phyloP scores from a whole-genome alignment of 2,113 vertebrate genomes.

The Petroica traversi region DNA sequence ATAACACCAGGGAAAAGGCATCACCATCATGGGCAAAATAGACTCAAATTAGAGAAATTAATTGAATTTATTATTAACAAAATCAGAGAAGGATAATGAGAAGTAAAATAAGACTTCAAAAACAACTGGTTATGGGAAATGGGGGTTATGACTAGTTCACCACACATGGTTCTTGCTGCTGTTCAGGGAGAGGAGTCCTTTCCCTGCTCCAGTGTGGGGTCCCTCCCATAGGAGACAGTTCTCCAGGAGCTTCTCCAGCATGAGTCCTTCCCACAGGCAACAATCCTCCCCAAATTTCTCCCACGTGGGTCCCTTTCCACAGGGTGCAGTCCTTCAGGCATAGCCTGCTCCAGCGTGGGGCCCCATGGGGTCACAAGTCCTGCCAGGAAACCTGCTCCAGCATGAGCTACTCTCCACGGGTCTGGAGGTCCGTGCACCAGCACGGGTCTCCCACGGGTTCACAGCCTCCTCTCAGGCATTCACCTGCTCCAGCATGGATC shows the following conservation, averaged over 20 bases:
- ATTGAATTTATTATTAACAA: not conserved
- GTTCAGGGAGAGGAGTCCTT: not conserved
- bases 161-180: not conserved
- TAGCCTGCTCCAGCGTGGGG: not conserved
- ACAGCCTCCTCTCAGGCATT: not conserved
- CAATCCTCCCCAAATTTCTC: not conserved
- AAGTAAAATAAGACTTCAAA: not conserved
- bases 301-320: not conserved
- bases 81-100: not conserved
- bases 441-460: not conserved
- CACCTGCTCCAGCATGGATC: not conserved
- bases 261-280: not conserved
- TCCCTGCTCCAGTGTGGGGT: not conserved
- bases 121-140: not conserved
- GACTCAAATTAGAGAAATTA: not conserved
- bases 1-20: no score
- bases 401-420: not conserved
- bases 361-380: not conserved
- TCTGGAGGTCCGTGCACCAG: not conserved
- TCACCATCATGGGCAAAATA: not conserved
- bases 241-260: not conserved
- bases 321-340: not conserved
- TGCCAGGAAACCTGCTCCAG: not conserved
- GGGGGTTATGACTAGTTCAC: not conserved
- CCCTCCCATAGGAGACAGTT: not conserved